Base-by-base conservation (phyloP, 2,888 invertebrate genomes). In the Galeruca laticollis region DNA sequence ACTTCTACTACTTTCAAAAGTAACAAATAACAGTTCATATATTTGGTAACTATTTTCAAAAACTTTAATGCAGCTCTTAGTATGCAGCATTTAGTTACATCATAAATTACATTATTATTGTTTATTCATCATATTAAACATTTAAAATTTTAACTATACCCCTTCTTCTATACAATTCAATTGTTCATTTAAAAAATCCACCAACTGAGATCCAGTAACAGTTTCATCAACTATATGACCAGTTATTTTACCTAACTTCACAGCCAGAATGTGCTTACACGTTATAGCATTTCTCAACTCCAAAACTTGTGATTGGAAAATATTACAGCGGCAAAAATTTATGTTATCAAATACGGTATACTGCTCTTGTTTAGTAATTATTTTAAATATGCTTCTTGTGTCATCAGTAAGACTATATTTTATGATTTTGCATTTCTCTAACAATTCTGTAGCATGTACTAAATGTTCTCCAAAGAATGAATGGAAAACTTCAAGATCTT, bases 211-310 rank as follows among this genome's bases (percentile, higher is more conserved):
- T 4, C 86, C 83, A 0, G 87, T 86, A 3, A 91, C 82, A 47
- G 82, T 82, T 76, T 89, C 88, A 21, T 84, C 79, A 1, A 81
- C 80, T 10, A 85, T 80, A 76, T 82, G 86, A 1, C 82, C 70
- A 10, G 87, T 82, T 49, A 89, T 86, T 72, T 83, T 80, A 0
- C 90, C 89, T 71, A 93, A 77, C 80, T 89, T 88, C 11, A 88
- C 88, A 2, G 90, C 92, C 72, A 93, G 78, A 31, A 93, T 85
- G 82, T 93, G 93, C 77, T 92, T 90, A 77, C 93, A 93, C 2
- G 89, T 89, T 47, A 90, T 81, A 74, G 87, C 86, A 11, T 80
- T 79, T 72, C 85, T 86, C 35, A 84, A 82, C 59, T 87, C 87
- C 56, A 93, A 81, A 26, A 93, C 92, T 71, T 87, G 82, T 43